Evolutionary conservation across 2,888 invertebrate species (phyloP), one percentile per base, ranked within the genome.

Genomic region (Opisthograptis luteolata): DNA sequence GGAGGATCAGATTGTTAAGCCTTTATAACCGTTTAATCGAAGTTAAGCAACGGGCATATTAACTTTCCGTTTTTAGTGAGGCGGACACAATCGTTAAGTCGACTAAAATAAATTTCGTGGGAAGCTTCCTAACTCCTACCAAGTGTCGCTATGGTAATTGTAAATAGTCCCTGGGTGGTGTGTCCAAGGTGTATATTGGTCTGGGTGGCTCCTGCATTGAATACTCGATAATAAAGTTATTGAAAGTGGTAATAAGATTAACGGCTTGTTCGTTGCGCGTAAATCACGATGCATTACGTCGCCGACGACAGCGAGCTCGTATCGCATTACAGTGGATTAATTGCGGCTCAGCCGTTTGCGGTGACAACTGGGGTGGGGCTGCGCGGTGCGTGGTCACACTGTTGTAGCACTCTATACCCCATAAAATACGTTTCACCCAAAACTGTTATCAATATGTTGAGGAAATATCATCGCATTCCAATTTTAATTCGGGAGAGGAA

Each of bases 191-290:
- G 61, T 73, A 83, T 71, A 81, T 79, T 87, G 61, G 80, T 70
- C 55, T 75, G 81, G 66, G 60, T 61, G 61, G 67, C 62, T 63
- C 68, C 64, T 58, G 67, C 69, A 68, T 74, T 64, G 66, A 68
- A 76, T 70, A 73, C 70, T 74, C 73, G 78, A 81, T 89, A 83
- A 88, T 88, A 84, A 87, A 87, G 87, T 89, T 89, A 89, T 89
- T 86, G 87, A 86, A 87, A 87, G 87, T 87, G 87, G 85, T 88
- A 88, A 88, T 88, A 89, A 89, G 89, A 89, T 89, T 86, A 89
- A 89, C 84, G 81, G 79, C 81, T 78, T 73, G 81, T 81, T 82
- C 79, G 79, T 74, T 62, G 81, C 74, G 72, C 84, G 83, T 89
- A 89, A 89, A 89, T 89, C 88, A 88, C 88, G 82, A 79, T 82